These are phyloP conservation scores for Drosophila anomalata DNA, from an alignment of 2,888 invertebrate species.

Conservation along the genomic window DNA sequence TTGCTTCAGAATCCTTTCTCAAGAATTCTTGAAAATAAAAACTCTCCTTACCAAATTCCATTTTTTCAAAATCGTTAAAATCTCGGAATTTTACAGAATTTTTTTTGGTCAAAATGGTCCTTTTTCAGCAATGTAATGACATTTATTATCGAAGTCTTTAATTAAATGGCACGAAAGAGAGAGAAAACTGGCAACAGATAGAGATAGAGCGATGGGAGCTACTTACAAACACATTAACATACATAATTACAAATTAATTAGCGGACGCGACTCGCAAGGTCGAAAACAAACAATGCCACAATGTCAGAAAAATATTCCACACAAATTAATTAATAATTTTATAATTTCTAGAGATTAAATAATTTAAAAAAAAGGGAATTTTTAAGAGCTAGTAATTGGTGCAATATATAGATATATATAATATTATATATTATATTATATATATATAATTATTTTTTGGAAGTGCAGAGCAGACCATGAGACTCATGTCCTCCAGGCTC, in stretches of 20 bases:
- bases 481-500: neutral
- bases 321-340: slow-evolving; percentile 1
- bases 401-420: too few relatives aligned
- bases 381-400: neutral
- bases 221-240: slow-evolving; percentile 64
- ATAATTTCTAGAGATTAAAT: neutral
- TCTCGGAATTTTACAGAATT: too few relatives aligned
- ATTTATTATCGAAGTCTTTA: slow-evolving; percentile 76
- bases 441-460: neutral
- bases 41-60: too few relatives aligned
- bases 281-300: slow-evolving; percentile 31
- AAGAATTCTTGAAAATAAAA: too few relatives aligned
- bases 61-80: too few relatives aligned
- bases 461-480: slow-evolving; percentile 8
- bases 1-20: too few relatives aligned
- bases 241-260: slow-evolving; percentile 77
- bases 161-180: slow-evolving; percentile 52
- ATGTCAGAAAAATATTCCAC: slow-evolving; percentile 1
- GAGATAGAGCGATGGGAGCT: slow-evolving; percentile 23
- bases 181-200: slow-evolving; percentile 6
- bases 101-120: too few relatives aligned
- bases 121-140: slow-evolving; percentile 51
- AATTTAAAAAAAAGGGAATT: neutral
- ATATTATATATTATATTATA: too few relatives aligned
- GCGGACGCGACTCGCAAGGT: slow-evolving; percentile 73